phyloP scores from a whole-genome alignment of 2,888 invertebrate genomes.

The Laothoe populi region DNA sequence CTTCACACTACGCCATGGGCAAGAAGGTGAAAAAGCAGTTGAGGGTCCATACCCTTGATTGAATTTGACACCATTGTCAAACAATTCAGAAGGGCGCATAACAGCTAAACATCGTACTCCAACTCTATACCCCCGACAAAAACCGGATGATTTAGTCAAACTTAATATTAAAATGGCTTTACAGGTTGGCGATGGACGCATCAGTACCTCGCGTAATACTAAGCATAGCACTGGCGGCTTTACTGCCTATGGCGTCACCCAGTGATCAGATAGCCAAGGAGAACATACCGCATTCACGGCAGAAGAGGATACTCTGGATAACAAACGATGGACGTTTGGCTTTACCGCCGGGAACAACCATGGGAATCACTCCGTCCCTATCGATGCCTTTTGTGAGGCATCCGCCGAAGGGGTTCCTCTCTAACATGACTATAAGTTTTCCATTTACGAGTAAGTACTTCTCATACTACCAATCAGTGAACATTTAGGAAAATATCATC shows the following conservation, averaged over 20 bases:
- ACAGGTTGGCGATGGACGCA: slow-evolving; percentile 74
- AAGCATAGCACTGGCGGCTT: slow-evolving; percentile 75
- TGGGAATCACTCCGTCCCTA: slow-evolving; percentile 92
- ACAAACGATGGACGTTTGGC: slow-evolving; percentile 94
- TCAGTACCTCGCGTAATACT: slow-evolving; percentile 72
- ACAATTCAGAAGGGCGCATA: too few relatives aligned
- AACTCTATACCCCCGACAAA: too few relatives aligned
- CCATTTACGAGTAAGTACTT: slow-evolving; percentile 91
- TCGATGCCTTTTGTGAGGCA: slow-evolving; percentile 93
- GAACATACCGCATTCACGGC: slow-evolving; percentile 87
- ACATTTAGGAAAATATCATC: too few relatives aligned
- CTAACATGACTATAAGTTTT: slow-evolving; percentile 92
- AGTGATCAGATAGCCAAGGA: slow-evolving; percentile 65
- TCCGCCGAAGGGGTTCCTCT: slow-evolving; percentile 93
- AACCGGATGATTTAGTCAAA: not conserved
- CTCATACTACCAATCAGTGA: not conserved
- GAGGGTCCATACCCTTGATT: too few relatives aligned
- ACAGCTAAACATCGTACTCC: too few relatives aligned
- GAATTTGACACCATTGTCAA: too few relatives aligned
- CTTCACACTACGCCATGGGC: too few relatives aligned
- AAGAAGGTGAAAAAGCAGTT: too few relatives aligned
- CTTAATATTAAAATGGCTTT: slow-evolving; percentile 19
- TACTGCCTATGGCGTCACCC: slow-evolving; percentile 73
- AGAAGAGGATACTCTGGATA: slow-evolving; percentile 93
- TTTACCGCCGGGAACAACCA: slow-evolving; percentile 91